Percentiles rank a stretch among this genome's conserved stretches.
Evolutionary conservation across 2,113 vertebrate species (phyloP).

Genomic region (Pungitius pungitius): DNA sequence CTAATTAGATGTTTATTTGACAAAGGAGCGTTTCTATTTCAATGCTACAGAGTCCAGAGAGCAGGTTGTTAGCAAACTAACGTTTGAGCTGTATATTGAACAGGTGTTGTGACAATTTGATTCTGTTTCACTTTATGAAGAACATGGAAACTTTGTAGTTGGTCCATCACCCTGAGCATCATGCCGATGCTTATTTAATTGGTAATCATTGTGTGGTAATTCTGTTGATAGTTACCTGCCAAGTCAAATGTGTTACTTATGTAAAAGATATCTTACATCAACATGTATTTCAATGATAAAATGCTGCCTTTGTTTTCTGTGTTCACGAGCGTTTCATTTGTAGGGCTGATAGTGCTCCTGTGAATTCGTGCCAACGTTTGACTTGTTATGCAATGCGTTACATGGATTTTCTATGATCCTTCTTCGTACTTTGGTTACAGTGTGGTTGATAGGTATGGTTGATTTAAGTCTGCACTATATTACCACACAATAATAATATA

Average conservation of each 20-base stretch:
- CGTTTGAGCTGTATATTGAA: background rate
- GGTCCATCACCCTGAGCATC: background rate
- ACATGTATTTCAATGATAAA: background rate
- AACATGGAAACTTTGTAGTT: background rate
- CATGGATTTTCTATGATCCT: background rate
- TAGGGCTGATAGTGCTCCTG: background rate
- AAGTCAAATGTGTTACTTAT: background rate
- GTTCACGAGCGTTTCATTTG: background rate
- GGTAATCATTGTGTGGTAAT: background rate
- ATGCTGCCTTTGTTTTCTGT: background rate
- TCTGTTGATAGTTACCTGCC: background rate
- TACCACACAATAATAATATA: background rate
- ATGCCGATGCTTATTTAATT: background rate
- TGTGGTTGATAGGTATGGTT: background rate
- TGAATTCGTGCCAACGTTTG: too few relatives aligned
- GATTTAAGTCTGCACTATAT: background rate
- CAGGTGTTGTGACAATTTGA: background rate
- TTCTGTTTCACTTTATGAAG: background rate
- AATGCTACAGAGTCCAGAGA: slow-evolving; percentile 7
- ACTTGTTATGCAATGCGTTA: background rate
- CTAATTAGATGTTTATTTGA: slow-evolving; percentile 46
- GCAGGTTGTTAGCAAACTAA: slow-evolving; percentile 20
- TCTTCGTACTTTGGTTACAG: background rate
- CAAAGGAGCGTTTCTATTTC: slow-evolving; percentile 33
- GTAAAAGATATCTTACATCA: too few relatives aligned